Evolutionary conservation across 2,113 vertebrate genomes (phyloP), one percentile per base, ranked within the genome.

Genomic region (Corythoichthys haematopterus): DNA sequence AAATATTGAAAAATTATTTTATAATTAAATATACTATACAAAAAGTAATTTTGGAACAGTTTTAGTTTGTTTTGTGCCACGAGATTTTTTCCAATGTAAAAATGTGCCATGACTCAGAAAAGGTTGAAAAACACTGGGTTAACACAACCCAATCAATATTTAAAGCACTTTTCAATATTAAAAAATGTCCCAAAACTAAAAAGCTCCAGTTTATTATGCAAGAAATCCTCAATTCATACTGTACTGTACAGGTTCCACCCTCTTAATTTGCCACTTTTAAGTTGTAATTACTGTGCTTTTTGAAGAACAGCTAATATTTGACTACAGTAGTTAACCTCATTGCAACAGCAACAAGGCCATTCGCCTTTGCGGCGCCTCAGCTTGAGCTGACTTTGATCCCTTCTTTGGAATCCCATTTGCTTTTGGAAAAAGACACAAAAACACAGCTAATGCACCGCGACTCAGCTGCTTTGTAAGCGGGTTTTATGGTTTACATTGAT

Each of bases 301-400:
- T 81, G 59, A 80, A 83, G 64, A 56, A 1, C 15, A 64, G 75
- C 70, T 79, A 80, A 78, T 82, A 77, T 84, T 81, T 80, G 65
- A 66, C 67, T 62, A 20, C 45, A 53, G 74, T 80, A 72, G 72
- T 80, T 78, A 81, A 80, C 72, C 79, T 74, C 63, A 58, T 64
- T 75, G 73, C 55, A 66, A 78, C 72, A 71, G 81, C 81, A 61
- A 77, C 67, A 47, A 77, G 77, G 65, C 60, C 59, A 16, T 20
- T 72, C 45, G 73, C 69, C 71, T 61, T 81, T 66, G 33, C 38
- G 13, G 10, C 64, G 37, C 47, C 62, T 40, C 28, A 50, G 53
- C 40, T 64, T 68, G 63, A 53, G 64, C 51, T 55, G 53, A 80
- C 45, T 66, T 72, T 74, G 33, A 10, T 2, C 60, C 33, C 15